A percentile compares a stretch with the other conserved stretches of the same genome.
Conservation (phyloP, 2,888 invertebrate species). For the Eucriotettix oculatus region DNA sequence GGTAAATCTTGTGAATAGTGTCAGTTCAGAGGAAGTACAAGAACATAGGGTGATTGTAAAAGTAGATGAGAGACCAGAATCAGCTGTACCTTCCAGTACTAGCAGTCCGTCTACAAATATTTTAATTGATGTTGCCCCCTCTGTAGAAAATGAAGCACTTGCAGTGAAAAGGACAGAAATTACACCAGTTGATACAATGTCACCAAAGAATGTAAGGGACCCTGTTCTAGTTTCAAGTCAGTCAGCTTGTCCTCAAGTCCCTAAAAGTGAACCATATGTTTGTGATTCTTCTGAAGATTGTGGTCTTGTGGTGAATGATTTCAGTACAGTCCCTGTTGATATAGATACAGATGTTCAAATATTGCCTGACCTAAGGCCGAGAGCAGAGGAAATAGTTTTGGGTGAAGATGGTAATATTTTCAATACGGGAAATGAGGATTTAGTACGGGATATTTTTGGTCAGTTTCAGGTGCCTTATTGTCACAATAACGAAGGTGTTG, state of each 20-base stretch:
- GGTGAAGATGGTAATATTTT: not conserved
- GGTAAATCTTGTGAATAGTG: not conserved
- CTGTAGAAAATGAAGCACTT: not conserved
- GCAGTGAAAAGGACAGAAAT: not conserved
- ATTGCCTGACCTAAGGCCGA: not conserved
- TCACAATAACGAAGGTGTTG: not conserved
- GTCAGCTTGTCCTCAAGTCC: not conserved
- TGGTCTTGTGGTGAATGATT: not conserved
- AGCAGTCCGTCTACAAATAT: not conserved
- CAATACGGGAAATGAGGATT: not conserved
- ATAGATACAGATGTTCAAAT: slow-evolving; percentile 4
- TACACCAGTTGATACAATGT: not conserved
- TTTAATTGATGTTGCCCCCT: not conserved
- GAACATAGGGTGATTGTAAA: not conserved
- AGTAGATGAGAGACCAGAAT: not conserved
- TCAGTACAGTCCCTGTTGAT: not conserved
- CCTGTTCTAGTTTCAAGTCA: not conserved
- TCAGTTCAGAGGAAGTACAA: not conserved
- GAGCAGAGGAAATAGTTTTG: not conserved
- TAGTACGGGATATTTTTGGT: not conserved
- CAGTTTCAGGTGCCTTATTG: not conserved
- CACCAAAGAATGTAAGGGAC: not conserved
- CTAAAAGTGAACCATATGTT: not conserved
- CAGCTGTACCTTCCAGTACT: not conserved
- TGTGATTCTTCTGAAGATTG: not conserved